These are phyloP conservation scores for Monarcha castaneiventris DNA, from an alignment of 2,113 vertebrate species.

Conservation along the genomic window DNA sequence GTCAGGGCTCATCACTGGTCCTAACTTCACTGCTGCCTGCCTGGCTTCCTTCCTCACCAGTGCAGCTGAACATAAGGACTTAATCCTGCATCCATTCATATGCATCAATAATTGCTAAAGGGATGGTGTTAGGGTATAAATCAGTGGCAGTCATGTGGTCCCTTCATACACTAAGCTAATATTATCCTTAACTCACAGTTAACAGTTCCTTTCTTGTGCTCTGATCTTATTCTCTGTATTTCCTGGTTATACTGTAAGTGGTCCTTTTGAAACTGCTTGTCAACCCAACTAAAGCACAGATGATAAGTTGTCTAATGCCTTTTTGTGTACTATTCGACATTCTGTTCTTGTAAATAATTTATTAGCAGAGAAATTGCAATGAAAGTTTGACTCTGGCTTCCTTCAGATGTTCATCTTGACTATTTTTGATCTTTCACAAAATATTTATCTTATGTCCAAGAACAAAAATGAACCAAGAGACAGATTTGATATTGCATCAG, in stretches of 20 bases:
- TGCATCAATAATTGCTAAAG: not conserved
- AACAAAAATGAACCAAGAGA: not conserved
- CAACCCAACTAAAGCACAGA: not conserved
- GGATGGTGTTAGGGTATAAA: not conserved
- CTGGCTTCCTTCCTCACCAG: not conserved
- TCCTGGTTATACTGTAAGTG: not conserved
- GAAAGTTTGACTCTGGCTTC: not conserved
- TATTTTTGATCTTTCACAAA: not conserved
- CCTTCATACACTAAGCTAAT: not conserved
- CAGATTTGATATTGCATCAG: not conserved
- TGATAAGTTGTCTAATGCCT: not conserved
- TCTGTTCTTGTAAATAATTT: constrained; percentile 34
- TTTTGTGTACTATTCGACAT: not conserved
- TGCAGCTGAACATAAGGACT: fast-evolving
- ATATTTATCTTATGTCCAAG: not conserved
- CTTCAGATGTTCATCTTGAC: not conserved
- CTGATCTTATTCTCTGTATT: not conserved
- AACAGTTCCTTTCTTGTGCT: not conserved
- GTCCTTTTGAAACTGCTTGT: not conserved
- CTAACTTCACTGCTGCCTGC: not conserved
- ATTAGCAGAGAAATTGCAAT: not conserved
- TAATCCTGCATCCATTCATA: fast-evolving
- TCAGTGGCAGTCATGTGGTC: fast-evolving
- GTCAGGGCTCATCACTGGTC: fast-evolving
- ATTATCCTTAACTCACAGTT: not conserved